Evolutionary conservation across 2,797 vertebrate genomes (phyloP).

Genomic region (Phaenicophaeus curvirostris): DNA sequence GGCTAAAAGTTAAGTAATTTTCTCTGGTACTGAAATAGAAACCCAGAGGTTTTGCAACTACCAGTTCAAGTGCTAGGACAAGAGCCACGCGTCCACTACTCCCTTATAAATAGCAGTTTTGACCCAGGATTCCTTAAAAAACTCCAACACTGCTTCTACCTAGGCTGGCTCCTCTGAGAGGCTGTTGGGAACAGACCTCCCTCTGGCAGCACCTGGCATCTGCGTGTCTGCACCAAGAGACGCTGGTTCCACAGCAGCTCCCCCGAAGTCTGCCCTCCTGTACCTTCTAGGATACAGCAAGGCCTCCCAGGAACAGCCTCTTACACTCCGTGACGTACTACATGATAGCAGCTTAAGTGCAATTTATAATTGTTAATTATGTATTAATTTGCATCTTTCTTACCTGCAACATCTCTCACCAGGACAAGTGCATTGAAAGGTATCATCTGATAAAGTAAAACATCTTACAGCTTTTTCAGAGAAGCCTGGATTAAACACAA

Average conservation of each 20-base stretch:
- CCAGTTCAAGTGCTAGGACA: background rate
- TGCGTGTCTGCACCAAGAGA: background rate
- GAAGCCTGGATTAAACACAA: background rate
- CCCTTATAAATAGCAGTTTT: background rate
- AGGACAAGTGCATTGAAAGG: background rate
- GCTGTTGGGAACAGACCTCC: background rate
- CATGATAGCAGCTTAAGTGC: accelerated
- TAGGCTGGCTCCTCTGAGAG: background rate
- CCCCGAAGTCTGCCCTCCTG: background rate
- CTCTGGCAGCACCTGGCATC: background rate
- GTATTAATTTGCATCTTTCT: background rate
- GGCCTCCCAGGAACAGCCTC: background rate
- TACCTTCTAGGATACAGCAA: accelerated
- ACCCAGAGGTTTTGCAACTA: constrained; percentile 6
- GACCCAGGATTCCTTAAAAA: background rate
- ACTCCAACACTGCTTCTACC: background rate
- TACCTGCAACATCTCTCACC: background rate
- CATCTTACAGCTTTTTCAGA: background rate
- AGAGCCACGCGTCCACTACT: background rate
- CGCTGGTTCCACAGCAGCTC: background rate
- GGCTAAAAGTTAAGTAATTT: background rate
- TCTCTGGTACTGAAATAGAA: background rate
- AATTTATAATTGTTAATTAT: background rate
- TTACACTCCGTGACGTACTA: background rate
- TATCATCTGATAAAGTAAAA: background rate